phyloP scores from a whole-genome alignment of 1,140 invertebrate species.

The Brachionus rotundiformis region DNA sequence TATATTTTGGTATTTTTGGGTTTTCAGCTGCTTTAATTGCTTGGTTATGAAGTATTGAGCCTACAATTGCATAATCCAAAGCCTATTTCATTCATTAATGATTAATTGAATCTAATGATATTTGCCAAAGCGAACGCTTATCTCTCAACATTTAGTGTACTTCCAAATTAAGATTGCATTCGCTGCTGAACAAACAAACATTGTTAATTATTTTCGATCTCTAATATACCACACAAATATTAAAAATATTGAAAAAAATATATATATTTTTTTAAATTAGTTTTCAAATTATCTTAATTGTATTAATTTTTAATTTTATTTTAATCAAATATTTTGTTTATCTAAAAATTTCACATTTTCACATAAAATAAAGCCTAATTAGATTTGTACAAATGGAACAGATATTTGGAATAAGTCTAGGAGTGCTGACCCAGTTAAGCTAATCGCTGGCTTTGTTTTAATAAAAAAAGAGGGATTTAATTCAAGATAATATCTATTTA shows the following conservation, averaged over 20 bases:
- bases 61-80: slow-evolving; percentile 8
- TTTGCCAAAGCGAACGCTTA: not conserved
- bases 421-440: not conserved
- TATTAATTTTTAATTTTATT: not conserved
- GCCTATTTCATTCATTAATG: not conserved
- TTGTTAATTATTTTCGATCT: not conserved
- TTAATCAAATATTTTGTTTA: not conserved
- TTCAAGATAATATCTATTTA: not conserved
- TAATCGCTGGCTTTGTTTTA: not conserved
- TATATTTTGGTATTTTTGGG: not conserved
- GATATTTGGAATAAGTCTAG: no score
- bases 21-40: slow-evolving; percentile 33
- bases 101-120: not conserved
- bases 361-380: no score
- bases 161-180: not conserved
- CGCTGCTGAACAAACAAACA: slow-evolving; percentile 6
- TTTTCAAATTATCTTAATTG: not conserved
- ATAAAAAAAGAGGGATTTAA: not conserved
- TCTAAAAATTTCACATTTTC: no score
- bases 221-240: no score
- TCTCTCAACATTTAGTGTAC: not conserved
- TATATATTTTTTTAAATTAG: not conserved
- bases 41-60: not conserved
- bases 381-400: no score
- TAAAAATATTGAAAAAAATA: not conserved